Conservation (phyloP, 2,797 vertebrate species). For the Sebastes iracundus region DNA sequence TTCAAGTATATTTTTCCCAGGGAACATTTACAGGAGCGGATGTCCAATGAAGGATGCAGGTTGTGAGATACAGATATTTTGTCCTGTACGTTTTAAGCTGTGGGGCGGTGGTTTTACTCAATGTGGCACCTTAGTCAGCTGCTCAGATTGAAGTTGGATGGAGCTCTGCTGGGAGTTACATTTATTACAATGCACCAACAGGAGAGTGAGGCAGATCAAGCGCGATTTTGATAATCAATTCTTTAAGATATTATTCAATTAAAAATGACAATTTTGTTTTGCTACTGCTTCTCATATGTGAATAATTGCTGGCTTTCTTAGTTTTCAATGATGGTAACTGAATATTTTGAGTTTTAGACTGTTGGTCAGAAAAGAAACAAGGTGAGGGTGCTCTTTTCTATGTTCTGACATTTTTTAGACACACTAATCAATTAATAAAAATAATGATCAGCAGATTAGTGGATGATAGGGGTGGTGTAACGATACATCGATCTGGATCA, state of each 20-base stretch:
- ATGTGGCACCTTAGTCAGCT: too few species aligned
- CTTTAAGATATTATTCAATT: background rate
- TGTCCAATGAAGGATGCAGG: background rate
- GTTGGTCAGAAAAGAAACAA: too few species aligned
- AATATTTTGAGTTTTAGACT: background rate
- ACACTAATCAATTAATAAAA: background rate
- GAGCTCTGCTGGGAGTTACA: background rate
- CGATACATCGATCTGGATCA: too few species aligned
- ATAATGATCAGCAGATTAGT: background rate
- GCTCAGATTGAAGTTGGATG: background rate
- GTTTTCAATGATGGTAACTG: background rate
- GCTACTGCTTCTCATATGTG: background rate
- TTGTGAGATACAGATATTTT: background rate
- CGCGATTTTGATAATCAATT: background rate
- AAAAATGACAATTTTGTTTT: background rate
- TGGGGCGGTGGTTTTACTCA: too few species aligned
- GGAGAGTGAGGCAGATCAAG: background rate
- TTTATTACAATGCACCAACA: too few species aligned
- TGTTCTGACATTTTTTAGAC: background rate
- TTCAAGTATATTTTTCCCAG: background rate
- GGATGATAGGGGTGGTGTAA: too few species aligned
- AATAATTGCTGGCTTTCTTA: background rate
- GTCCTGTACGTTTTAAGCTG: background rate
- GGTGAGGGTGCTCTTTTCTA: too few species aligned
- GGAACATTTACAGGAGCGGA: background rate